These are phyloP conservation scores for Geotrypetes seraphini DNA, from an alignment of 2,797 vertebrate genomes.

Conservation along the genomic window DNA sequence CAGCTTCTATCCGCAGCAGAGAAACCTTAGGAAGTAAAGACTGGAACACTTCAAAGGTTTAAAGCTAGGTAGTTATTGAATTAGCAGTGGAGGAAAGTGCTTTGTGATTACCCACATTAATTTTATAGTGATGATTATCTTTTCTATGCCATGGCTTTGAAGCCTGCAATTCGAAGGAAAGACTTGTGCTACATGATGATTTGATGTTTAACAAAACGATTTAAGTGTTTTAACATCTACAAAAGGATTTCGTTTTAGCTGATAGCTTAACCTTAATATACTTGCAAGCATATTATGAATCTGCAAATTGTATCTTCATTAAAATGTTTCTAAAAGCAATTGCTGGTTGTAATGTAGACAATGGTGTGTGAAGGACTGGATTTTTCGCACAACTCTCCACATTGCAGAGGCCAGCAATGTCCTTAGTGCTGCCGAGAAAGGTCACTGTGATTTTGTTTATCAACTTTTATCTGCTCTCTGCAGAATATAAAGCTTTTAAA, in stretches of 20 bases:
- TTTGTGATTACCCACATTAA: not conserved
- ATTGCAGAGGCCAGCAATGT: too few relatives aligned
- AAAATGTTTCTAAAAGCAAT: too few relatives aligned
- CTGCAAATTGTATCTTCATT: not conserved
- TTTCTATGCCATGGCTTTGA: not conserved
- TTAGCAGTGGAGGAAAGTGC: constrained; percentile 12
- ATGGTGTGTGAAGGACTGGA: too few relatives aligned
- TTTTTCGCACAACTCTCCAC: too few relatives aligned
- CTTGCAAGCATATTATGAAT: not conserved
- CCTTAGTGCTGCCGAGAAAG: too few relatives aligned
- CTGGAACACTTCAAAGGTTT: constrained; percentile 8
- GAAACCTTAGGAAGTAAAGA: constrained; percentile 3
- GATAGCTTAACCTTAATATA: not conserved
- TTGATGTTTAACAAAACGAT: constrained; percentile 4
- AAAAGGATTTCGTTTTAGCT: not conserved
- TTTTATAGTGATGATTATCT: constrained; percentile 10
- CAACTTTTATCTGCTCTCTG: too few relatives aligned
- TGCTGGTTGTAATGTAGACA: too few relatives aligned
- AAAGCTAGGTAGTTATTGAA: constrained; percentile 15
- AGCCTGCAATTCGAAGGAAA: not conserved
- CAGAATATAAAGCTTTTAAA: too few relatives aligned
- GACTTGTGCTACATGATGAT: not conserved
- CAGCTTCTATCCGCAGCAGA: not conserved
- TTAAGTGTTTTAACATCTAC: constrained; percentile 6
- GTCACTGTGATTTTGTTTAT: too few relatives aligned